Evolutionary conservation across 2,113 vertebrate genomes (phyloP).

Genomic region (Coptodon rendalli): DNA sequence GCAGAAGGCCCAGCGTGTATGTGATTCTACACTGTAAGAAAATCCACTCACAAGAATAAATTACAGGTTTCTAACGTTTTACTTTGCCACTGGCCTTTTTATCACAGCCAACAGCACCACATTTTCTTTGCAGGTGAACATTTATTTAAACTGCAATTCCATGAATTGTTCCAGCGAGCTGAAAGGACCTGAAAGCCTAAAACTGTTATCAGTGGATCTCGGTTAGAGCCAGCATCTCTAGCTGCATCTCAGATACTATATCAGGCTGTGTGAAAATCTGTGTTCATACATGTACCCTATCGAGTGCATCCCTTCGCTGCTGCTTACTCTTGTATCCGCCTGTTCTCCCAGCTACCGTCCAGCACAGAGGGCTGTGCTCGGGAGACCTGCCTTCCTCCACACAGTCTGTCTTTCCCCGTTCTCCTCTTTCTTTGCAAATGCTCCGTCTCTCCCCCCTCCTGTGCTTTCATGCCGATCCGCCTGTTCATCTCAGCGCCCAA

Average conservation of each 20-base stretch:
- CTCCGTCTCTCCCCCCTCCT: not conserved
- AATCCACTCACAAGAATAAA: not conserved
- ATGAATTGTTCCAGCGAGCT: not conserved
- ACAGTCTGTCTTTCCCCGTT: slow-evolving; percentile 25
- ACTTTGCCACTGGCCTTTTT: not conserved
- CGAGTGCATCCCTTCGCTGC: not conserved
- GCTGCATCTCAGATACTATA: not conserved
- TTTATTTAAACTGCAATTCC: not conserved
- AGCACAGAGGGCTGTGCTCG: not conserved
- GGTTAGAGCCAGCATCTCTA: not conserved
- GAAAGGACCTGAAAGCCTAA: not conserved
- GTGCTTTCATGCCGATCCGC: slow-evolving; percentile 30
- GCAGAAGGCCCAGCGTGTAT: not conserved
- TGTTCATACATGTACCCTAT: not conserved
- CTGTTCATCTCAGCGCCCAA: slow-evolving; percentile 45
- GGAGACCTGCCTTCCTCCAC: slow-evolving; percentile 41
- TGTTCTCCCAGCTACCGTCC: not conserved
- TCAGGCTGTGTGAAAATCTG: not conserved
- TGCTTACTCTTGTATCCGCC: not conserved
- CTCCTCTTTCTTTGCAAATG: not conserved
- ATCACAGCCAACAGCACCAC: not conserved
- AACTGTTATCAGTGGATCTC: not conserved
- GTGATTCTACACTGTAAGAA: not conserved
- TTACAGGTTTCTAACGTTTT: not conserved
- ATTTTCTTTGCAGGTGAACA: not conserved